phyloP scores from a whole-genome alignment of 2,113 vertebrate species.

The Mus spicilegus region DNA sequence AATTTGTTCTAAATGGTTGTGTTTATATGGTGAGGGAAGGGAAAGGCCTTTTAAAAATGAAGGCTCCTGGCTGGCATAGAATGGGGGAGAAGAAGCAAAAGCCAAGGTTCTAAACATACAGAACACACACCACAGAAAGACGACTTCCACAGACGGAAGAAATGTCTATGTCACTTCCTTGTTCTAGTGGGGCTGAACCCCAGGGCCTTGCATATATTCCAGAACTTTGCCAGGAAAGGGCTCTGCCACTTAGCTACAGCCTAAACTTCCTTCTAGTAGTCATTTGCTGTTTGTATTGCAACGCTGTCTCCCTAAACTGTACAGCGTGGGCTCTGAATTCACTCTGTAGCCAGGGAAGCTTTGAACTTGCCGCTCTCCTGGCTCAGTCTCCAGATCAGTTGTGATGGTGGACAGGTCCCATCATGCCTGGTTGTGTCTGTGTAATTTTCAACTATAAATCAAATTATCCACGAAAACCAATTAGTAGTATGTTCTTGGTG shows the following conservation, averaged over 20 bases:
- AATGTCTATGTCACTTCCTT: not conserved
- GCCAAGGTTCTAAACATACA: not conserved
- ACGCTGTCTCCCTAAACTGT: not conserved
- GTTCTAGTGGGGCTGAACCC: not conserved
- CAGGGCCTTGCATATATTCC: not conserved
- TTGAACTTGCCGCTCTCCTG: not conserved
- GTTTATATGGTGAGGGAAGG: slow-evolving; percentile 67
- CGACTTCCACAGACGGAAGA: not conserved
- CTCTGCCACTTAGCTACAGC: not conserved
- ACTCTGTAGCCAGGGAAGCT: not conserved
- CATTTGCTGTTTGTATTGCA: not conserved
- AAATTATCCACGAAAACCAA: not conserved
- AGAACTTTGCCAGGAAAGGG: not conserved
- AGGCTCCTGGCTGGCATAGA: not conserved
- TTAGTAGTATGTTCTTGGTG: not conserved
- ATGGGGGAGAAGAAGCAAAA: not conserved
- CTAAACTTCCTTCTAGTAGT: not conserved
- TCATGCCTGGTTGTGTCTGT: not conserved
- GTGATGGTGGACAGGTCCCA: not conserved
- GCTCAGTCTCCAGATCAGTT: not conserved
- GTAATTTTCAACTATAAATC: not conserved
- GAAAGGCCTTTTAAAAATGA: slow-evolving; percentile 60
- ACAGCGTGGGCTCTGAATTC: not conserved
- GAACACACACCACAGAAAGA: not conserved
- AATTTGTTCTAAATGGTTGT: slow-evolving; percentile 82